A percentile compares a stretch with the other conserved stretches of the same genome.
These are phyloP conservation scores for Halcyon badia DNA, from an alignment of 2,797 vertebrate genomes.

Conservation along the genomic window DNA sequence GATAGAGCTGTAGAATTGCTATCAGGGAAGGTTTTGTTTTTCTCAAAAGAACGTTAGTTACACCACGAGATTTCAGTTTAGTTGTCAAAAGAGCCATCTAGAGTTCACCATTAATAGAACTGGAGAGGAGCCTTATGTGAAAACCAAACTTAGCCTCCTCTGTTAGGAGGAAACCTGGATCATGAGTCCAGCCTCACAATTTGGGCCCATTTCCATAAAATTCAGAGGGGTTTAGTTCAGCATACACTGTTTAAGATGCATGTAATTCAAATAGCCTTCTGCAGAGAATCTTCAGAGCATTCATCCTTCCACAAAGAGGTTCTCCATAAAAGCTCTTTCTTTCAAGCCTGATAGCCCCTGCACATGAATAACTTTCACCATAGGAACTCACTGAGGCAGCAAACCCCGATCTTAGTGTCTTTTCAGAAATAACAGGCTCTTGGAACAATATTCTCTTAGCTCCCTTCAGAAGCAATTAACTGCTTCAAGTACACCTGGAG, in stretches of 20 bases:
- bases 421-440: constrained; percentile 74
- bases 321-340: constrained; percentile 76
- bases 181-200: background rate
- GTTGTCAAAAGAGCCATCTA: constrained; percentile 70
- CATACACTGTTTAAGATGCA: constrained; percentile 75
- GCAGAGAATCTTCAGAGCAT: constrained; percentile 67
- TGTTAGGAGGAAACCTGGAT: background rate
- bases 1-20: constrained; percentile 5
- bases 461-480: constrained; percentile 81
- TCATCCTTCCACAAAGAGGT: constrained; percentile 75
- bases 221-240: constrained; percentile 58
- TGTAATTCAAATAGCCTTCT: constrained; percentile 75
- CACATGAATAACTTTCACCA: constrained; percentile 77
- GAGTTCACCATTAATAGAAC: constrained; percentile 50
- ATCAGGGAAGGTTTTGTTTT: constrained; percentile 51
- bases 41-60: constrained; percentile 32
- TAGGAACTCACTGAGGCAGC: constrained; percentile 77
- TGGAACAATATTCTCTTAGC: constrained; percentile 69
- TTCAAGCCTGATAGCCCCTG: constrained; percentile 71
- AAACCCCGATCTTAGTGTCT: constrained; percentile 67
- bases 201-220: constrained; percentile 54
- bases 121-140: background rate
- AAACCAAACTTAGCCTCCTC: background rate
- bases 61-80: constrained; percentile 50
- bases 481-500: constrained; percentile 81